These are phyloP conservation scores for Syngnathus rostellatus DNA, from an alignment of 2,797 vertebrate genomes.

Conservation along the genomic window DNA sequence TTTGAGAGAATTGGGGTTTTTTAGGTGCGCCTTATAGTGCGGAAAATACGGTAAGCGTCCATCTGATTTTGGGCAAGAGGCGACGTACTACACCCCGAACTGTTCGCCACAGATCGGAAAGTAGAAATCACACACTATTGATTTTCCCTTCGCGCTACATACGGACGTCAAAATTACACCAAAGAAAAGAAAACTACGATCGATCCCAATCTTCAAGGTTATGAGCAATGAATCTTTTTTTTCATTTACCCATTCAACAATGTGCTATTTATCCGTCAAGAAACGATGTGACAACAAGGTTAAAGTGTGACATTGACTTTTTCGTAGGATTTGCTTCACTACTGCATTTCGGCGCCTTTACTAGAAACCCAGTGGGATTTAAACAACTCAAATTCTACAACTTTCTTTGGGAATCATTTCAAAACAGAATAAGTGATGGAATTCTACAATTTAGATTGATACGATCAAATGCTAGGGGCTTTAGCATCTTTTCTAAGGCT, in stretches of 20 bases:
- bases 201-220: conserved; percentile 17
- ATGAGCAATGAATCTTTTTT: background rate
- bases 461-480: background rate
- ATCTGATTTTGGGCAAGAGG: too few species aligned
- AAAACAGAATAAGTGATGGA: background rate
- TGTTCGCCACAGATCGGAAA: too few species aligned
- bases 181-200: conserved; percentile 12
- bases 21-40: too few species aligned
- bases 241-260: background rate
- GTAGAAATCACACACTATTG: too few species aligned
- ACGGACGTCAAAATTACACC: background rate
- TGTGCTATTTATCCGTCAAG: conserved; percentile 6
- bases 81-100: too few species aligned
- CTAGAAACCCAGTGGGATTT: background rate
- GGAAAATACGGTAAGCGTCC: too few species aligned
- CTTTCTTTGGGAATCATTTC: background rate
- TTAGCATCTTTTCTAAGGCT: background rate
- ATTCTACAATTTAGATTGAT: background rate
- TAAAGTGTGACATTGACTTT: background rate
- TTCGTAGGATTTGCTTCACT: background rate
- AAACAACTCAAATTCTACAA: too few species aligned
- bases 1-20: too few species aligned
- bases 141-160: too few species aligned
- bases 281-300: background rate
- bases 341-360: background rate